These are phyloP conservation scores for Hemistola chrysoprasaria DNA, from an alignment of 2,888 invertebrate species.

Conservation along the genomic window DNA sequence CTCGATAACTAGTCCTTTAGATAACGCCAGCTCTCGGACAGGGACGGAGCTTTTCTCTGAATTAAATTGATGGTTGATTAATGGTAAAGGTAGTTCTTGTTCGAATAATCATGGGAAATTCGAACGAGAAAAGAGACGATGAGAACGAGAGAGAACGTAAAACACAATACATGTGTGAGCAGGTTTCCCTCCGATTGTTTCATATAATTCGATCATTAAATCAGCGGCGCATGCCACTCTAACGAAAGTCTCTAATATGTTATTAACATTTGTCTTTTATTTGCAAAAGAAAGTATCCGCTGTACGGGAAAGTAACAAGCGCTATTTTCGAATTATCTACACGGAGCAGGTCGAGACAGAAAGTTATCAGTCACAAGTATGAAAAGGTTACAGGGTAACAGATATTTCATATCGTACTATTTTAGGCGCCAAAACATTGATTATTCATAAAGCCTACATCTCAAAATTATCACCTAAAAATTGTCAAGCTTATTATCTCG, in stretches of 20 bases:
- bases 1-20: too few species aligned
- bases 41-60: too few species aligned
- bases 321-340: neutral
- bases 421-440: constrained; percentile 4
- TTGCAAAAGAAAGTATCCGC: constrained; percentile 20
- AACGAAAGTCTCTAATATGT: constrained; percentile 39
- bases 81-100: too few species aligned
- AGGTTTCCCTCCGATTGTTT: constrained; percentile 28
- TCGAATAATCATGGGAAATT: constrained; percentile 2
- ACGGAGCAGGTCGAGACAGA: neutral
- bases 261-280: constrained; percentile 22
- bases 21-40: constrained; percentile 1
- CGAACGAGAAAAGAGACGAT: constrained; percentile 6
- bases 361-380: constrained; percentile 3
- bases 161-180: neutral
- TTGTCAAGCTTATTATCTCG: constrained; percentile 12
- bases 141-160: constrained; percentile 2
- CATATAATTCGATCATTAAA: constrained; percentile 37
- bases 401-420: constrained; percentile 6
- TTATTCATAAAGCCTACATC: constrained; percentile 4
- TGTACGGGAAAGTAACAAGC: constrained; percentile 3
- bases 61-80: too few species aligned
- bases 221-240: constrained; percentile 39
- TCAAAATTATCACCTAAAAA: constrained; percentile 2
- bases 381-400: constrained; percentile 11